Percentiles rank a stretch among this genome's conserved stretches.
Evolutionary conservation across 2,797 vertebrate genomes (phyloP).

Genomic region (Sphenopsis melanotis): DNA sequence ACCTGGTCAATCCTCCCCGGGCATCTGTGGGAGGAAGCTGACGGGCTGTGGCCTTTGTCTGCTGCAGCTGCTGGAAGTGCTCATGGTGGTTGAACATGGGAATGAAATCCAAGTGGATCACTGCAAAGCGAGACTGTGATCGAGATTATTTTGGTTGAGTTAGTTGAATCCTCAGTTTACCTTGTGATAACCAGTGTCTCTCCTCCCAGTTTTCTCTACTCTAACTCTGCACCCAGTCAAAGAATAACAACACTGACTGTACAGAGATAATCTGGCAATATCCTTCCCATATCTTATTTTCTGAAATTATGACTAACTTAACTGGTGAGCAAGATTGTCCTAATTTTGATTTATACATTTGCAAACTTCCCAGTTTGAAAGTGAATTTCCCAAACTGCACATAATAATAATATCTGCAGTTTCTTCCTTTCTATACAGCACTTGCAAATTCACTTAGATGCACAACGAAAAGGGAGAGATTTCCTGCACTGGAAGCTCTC

Average conservation of each 20-base stretch:
- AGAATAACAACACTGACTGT: not conserved
- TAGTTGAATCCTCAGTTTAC: not conserved
- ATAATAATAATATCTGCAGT: not conserved
- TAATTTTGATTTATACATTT: not conserved
- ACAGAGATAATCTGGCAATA: not conserved
- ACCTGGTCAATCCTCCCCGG: too few relatives aligned
- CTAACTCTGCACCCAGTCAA: not conserved
- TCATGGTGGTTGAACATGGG: not conserved
- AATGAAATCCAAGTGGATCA: not conserved
- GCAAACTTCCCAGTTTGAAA: not conserved
- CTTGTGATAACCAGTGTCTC: not conserved
- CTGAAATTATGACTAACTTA: not conserved
- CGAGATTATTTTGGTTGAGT: fast-evolving
- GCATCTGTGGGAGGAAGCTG: not conserved
- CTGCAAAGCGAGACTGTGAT: not conserved
- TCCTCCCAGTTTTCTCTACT: not conserved
- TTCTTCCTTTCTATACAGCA: not conserved
- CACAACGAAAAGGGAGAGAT: not conserved
- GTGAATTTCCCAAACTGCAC: not conserved
- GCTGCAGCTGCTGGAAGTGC: not conserved
- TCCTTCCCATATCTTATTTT: not conserved
- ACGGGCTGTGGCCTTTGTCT: fast-evolving
- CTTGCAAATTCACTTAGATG: not conserved
- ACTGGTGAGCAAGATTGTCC: not conserved
- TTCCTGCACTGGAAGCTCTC: not conserved